Percentiles rank a stretch among this genome's conserved stretches.
Conservation (phyloP, 37 sponge, comb jelly and placozoan genomes). For the Halichondria panicea region DNA sequence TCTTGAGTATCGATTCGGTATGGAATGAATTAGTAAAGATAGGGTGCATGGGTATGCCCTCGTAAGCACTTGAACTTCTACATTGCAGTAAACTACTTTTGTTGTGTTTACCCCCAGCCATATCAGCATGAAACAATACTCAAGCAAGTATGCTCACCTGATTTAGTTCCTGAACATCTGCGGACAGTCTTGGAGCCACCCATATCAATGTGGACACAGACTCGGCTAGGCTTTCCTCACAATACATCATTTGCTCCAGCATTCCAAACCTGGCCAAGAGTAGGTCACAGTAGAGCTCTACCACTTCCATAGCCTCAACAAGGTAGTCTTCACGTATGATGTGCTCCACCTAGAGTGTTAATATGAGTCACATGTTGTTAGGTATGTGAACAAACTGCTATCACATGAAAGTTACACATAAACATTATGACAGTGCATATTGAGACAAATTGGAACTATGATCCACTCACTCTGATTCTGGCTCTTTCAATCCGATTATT, state of each 20-base stretch:
- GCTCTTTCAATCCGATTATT: conserved; percentile 89
- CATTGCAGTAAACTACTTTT: too few species aligned
- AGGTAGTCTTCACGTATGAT: conserved; percentile 99
- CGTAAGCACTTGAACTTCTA: too few species aligned
- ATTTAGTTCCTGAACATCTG: conserved; percentile 91
- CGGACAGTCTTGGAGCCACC: conserved; percentile 88
- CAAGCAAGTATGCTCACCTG: conserved; percentile 17
- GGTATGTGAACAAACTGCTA: too few species aligned
- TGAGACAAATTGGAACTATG: conserved; percentile 5
- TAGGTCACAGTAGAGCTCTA: conserved; percentile 99
- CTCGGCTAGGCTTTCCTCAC: conserved; percentile 90
- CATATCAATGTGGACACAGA: conserved; percentile 95
- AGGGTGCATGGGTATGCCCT: too few species aligned
- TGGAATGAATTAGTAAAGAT: too few species aligned
- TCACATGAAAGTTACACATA: too few species aligned
- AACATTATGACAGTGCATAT: too few species aligned
- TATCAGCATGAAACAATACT: too few species aligned
- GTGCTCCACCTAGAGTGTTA: conserved; percentile 99
- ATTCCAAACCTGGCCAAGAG: conserved; percentile 97
- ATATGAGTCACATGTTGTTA: too few species aligned
- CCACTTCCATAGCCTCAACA: conserved; percentile 96
- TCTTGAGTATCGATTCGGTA: too few species aligned
- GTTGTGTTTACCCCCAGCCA: too few species aligned
- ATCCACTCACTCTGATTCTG: conserved; percentile 82
- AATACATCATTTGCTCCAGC: conserved; percentile 85